Evolutionary conservation across 1,140 invertebrate species (phyloP), one percentile per base, ranked within the genome.

Genomic region (Epicauta chinensis): DNA sequence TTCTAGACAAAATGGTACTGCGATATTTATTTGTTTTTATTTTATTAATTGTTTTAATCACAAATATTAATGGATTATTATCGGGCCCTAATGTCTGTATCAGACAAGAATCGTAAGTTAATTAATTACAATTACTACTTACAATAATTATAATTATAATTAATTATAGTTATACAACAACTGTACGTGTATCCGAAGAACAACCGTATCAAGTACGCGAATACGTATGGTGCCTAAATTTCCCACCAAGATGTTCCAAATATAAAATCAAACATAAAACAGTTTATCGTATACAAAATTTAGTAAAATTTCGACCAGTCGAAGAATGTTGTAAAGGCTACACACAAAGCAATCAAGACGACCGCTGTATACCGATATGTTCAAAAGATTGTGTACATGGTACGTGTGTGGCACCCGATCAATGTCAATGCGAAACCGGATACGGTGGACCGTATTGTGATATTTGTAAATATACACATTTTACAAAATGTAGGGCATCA

Each of bases 361-460:
- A 80, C 47, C 76, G 74, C 34, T 93, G 91, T 65, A 75, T 86
- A 55, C 84, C 93, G 0, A 75, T 91, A 51, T 96, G 93, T 69
- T 81, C 79, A 4, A 75, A 87, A 17, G 74, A 82, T 11, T 97
- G 93, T 65, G 73, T 88, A 32, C 84, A 93, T 69, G 93, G 93
- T 11, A 80, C 77, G 34, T 97, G 93, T 67, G 70, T 88, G 16
- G 87, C 82, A 13, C 92, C 93, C 0, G 84, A 95, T 60, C 79
- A 79, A 49, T 96, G 93, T 68, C 82, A 91, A 68, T 96, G 93
- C 65, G 82, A 85, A 50, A 79, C 82, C 35, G 91, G 91, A 37
- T 96, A 85, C 67, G 91, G 92, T 32, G 93, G 93, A 29, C 86
- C 87, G 5, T 77, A 79, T 29, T 97, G 93, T 72, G 83, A 89